Evolutionary conservation across 2,797 vertebrate species (phyloP), one percentile per base, ranked within the genome.

Genomic region (Phalloptychus januarius): DNA sequence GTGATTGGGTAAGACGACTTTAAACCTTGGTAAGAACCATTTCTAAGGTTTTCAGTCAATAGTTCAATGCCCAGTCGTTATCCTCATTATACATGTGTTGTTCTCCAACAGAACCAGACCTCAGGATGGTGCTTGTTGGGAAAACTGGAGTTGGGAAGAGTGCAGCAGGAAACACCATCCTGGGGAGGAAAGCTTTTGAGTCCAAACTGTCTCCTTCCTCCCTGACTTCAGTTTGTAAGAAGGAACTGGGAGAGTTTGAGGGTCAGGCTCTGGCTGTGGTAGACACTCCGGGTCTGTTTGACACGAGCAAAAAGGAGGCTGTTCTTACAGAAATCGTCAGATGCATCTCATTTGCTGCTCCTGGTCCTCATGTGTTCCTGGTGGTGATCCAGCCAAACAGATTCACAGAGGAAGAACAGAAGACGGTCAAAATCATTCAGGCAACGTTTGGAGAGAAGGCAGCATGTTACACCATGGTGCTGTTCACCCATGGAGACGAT

Each of bases 101-200:
- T 74, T 56, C 50, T 74, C 52, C 71, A 69, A 70, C 79, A 81
- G 79, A 72, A 2, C 8, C 45, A 2, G 58, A 48, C 2, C 20
- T 79, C 58, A 73, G 81, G 70, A 83, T 83, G 12, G 70, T 54
- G 5, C 48, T 72, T 1, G 42, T 76, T 70, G 81, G 74, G 10
- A 83, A 56, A 69, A 83, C 77, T 52, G 73, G 81, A 75, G 45
- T 11, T 46, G 76, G 77, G n/a, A 83, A 76, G 45, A 83, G 74
- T 5, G 33, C 56, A 50, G 5, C 70, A 42, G 77, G 70, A 65
- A 78, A 78, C 70, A 72, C 70, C 71, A 50, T 72, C 45, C 25
- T 72, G 15, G 18, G 10, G 7, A 45, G 23, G 13, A 54, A 33
- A 15, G 38, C 1, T 7, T 80, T 80, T 20, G 0, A 13, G 0